These are phyloP conservation scores for Lasioglossum calceatum DNA, from an alignment of 2,888 invertebrate genomes.

Conservation along the genomic window DNA sequence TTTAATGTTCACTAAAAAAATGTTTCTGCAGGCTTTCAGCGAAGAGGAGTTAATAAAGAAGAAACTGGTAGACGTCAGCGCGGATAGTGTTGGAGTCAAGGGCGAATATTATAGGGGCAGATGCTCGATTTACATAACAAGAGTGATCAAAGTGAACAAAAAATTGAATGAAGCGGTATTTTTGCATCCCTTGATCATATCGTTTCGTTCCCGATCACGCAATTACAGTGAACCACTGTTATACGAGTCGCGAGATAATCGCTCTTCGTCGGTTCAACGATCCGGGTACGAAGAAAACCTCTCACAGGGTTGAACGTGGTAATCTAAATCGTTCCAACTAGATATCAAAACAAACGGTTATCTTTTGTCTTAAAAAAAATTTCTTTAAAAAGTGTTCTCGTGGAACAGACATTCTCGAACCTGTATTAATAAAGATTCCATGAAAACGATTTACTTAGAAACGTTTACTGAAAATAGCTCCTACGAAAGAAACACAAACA, in stretches of 20 bases:
- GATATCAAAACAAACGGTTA: conserved; percentile 27
- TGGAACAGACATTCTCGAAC: no score
- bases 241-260: conserved; percentile 56
- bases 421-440: neutral
- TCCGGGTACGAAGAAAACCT: conserved; percentile 47
- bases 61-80: neutral
- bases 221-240: conserved; percentile 31
- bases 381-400: neutral
- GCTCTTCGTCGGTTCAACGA: conserved; percentile 44
- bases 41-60: neutral
- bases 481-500: neutral
- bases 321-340: conserved; percentile 61
- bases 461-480: neutral
- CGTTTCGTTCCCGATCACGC: conserved; percentile 37
- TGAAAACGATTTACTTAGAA: neutral
- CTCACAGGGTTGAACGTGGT: conserved; percentile 37
- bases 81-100: neutral
- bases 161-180: neutral
- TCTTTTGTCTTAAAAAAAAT: neutral
- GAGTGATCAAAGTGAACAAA: neutral
- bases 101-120: conserved; percentile 5
- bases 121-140: conserved; percentile 4
- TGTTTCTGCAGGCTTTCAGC: neutral
- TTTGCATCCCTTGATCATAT: conserved; percentile 18
- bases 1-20: neutral